Evolutionary conservation across 2,888 invertebrate species (phyloP), one percentile per base, ranked within the genome.

Genomic region (Caenorhabditis afra): DNA sequence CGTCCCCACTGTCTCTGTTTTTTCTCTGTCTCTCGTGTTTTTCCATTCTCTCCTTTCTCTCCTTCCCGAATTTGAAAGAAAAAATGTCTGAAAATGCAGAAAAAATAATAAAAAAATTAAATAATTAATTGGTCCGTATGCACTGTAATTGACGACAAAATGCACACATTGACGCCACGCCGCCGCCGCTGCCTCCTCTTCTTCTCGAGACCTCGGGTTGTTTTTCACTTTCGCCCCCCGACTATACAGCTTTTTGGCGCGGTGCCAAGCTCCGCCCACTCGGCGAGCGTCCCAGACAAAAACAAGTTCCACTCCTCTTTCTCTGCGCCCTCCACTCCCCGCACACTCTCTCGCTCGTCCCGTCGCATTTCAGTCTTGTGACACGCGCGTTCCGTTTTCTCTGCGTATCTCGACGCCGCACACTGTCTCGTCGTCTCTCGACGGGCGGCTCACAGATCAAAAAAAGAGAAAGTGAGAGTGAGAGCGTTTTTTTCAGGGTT

Each of bases 1-100:
- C 45, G 5, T 5, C 29, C 12, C 35, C 8, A 50, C 37, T n/a
- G 61, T 61, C 12, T 41, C 68, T 59, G 59, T 68, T 41, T 41
- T 29, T 62, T 62, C 53, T 61, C 37, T 37, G 53, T 62, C 61
- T 61, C 61, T 62, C 55, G 20, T 53, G 16, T 29, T 16, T 1
- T 0, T 1, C 41, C 39, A 41, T 62, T 64, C 50, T 52, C 23
- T 55, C 37, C 1, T 5, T 52, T 12, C 16, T 22, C 37, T 29
- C 18, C 29, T 55, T 41, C 7, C 11, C 37, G 37, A 37, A 29
- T 47, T 57, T 68, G 59, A 68, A 39, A 37, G 11, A 37, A 11
- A 3, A 14, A 11, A 41, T 41, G 41, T 14, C 41, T 41, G 41
- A 41, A 41, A 41, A 41, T 41, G 41, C 41, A 41, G 41, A 41